Evolutionary conservation across 2,888 invertebrate genomes (phyloP), one percentile per base, ranked within the genome.

Genomic region (Yponomeuta malinellus): DNA sequence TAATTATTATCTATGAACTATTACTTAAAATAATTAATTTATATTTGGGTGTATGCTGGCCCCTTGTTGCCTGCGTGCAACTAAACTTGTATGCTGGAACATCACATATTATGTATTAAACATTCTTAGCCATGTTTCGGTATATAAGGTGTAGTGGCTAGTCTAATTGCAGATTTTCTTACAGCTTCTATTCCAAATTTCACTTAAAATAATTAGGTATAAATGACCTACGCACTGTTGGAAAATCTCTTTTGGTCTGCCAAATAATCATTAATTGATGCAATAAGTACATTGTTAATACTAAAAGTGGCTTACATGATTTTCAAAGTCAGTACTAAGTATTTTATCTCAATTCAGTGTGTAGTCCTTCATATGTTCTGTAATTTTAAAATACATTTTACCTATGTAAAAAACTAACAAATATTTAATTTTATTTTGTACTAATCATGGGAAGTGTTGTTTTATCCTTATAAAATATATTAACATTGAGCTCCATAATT

Each of bases 371-470:
- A 90, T 90, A 89, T 88, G 90, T 91, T 90, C 89, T 92, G 87
- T 91, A 91, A 89, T 91, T 91, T 92, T 70, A 89, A 89, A 91
- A 89, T 89, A 90, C 90, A 90, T 86, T 89, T 89, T 90, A 87
- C 82, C 90, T 92, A 89, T 91, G 89, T 92, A 90, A 66, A 89
- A 90, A 92, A 93, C 92, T 93, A 93, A 93, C 92, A 90, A 85
- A 92, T 91, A 87, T 90, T 92, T 90, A 92, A 88, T 92, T 92
- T 93, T 90, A 89, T 92, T 93, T 93, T 92, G 86, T 93, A 93
- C 92, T 93, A 93, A 93, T 92, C 88, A 89, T 87, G 91, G 91
- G 88, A 93, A 90, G 91, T 92, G 92, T 92, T 93, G 92, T 93
- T 93, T 92, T 92, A 89, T 90, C 91, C 90, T 91, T 90, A 90